Conservation (phyloP, 2,113 vertebrate species). For the Engraulis encrasicolus region DNA sequence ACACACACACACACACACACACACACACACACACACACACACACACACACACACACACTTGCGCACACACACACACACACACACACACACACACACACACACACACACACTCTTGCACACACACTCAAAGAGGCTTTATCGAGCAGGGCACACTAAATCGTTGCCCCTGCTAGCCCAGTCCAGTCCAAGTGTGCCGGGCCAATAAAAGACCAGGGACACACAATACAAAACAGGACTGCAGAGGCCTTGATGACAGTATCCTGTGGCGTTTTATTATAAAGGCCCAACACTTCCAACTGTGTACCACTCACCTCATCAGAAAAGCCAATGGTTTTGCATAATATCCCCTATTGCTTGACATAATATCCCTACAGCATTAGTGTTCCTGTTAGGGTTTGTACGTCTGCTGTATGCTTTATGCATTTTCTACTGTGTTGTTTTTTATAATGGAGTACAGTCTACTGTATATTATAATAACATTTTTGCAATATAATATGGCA, state of each 20-base stretch:
- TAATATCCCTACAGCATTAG: too few species aligned
- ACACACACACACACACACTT: background rate
- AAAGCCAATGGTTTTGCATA: too few species aligned
- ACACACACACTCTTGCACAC: too few species aligned
- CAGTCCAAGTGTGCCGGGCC: background rate
- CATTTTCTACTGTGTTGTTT: too few species aligned
- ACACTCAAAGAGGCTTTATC: conserved; percentile 10
- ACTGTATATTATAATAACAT: too few species aligned
- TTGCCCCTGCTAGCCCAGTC: background rate
- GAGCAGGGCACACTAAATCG: conserved; percentile 4
- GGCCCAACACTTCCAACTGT: background rate
- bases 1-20: background rate
- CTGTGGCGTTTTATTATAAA: background rate
- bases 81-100: background rate
- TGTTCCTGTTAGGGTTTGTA: too few species aligned
- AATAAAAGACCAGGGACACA: background rate
- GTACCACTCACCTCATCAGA: background rate
- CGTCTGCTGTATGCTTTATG: too few species aligned
- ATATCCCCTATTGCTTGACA: too few species aligned
- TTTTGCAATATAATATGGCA: too few species aligned
- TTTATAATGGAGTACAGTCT: too few species aligned
- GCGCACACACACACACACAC: conserved; percentile 21
- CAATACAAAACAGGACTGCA: background rate
- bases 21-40: background rate
- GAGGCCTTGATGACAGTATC: background rate